Evolutionary conservation across 2,888 invertebrate species (phyloP), one percentile per base, ranked within the genome.

Genomic region (Torymus auratus): DNA sequence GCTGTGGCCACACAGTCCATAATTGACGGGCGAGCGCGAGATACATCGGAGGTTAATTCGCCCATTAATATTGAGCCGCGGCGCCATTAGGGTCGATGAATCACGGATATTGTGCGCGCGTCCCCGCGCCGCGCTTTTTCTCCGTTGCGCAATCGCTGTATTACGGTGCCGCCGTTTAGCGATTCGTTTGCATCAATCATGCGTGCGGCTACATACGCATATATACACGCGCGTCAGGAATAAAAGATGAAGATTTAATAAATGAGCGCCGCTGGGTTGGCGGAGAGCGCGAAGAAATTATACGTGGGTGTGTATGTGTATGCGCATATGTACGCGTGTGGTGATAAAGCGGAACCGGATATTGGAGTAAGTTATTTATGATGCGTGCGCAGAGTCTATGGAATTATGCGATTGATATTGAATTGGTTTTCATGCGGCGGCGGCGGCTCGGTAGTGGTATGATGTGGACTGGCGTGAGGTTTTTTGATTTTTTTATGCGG

Each of bases 191-290:
- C 79, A 79, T 69, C 74, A 60, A 73, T 79, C 68, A 79, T 53
- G 78, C 50, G 67, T 15, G n/a, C 58, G 55, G 56, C 10, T 55
- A 15, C n/a, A 7, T 41, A 7, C 7, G 7, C 7, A 7, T 41
- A 7, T 41, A 41, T 10, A 41, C 41, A 41, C 41, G 41, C 15
- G 15, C 58, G 41, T 41, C 12, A 15, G 3, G 41, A 52, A 70
- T 79, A 79, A 74, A 74, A 50, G 69, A 74, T 74, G 64, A 74
- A 56, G 69, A 74, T 79, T 79, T 79, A 79, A 79, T 73, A 72
- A 79, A 73, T 68, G 78, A 62, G 68, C 20, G 60, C 41, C 41
- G 5, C 41, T 41, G 41, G 41, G 41, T 41, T 41, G 41, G 41
- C 41, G 41, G 41, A 41, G 41, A 41, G 41, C 5, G 41, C 5